Evolutionary conservation across 1,140 invertebrate species (phyloP).

Genomic region (Notospermus geniculatus): DNA sequence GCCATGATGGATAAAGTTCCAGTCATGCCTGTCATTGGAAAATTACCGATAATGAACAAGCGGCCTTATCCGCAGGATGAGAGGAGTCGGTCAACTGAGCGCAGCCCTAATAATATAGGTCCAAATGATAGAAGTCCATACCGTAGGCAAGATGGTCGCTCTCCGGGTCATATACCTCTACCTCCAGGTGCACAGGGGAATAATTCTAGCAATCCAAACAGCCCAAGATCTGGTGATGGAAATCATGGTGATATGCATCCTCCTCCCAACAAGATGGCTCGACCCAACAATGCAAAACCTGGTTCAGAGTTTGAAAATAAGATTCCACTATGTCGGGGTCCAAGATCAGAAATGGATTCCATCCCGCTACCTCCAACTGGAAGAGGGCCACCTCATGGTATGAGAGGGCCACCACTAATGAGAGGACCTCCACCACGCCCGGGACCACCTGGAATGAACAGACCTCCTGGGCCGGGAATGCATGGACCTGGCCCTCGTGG

Average conservation of each 20-base stretch:
- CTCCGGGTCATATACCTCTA: no score
- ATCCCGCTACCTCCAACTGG: constrained; percentile 1
- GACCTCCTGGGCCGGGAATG: background rate
- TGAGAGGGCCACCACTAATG: background rate
- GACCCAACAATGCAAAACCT: no score
- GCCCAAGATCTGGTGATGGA: no score
- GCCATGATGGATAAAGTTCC: constrained; percentile 7
- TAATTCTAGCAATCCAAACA: no score
- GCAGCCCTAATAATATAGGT: no score
- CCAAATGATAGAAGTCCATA: no score
- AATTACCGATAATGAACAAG: constrained; percentile 3
- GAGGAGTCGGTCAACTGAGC: no score
- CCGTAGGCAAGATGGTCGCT: no score
- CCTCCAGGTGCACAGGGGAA: no score
- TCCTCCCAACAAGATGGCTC: no score
- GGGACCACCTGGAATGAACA: background rate
- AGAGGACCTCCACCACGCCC: constrained; percentile 1
- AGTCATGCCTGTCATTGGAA: constrained; percentile 3
- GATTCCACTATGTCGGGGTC: constrained; percentile 5
- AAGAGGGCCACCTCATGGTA: background rate
- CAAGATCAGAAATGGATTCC: constrained; percentile 7
- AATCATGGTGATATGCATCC: no score
- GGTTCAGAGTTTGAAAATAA: constrained; percentile 9
- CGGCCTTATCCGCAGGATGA: no score
- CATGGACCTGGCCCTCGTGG: background rate